Evolutionary conservation across 2,888 invertebrate species (phyloP), one percentile per base, ranked within the genome.

Genomic region (Scaptomyza parva): DNA sequence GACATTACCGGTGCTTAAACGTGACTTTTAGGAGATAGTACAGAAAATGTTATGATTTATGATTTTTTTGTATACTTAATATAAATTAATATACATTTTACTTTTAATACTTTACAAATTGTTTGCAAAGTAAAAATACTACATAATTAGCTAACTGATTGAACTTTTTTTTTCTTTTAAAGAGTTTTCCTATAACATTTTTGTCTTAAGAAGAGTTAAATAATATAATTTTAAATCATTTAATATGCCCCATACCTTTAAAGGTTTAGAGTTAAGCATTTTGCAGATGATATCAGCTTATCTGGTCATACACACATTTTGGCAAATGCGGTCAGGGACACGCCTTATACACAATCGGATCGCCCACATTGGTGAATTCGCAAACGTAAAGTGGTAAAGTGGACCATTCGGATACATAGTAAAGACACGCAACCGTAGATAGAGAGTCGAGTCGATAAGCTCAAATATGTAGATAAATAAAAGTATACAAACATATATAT

Each of bases 311-410:
- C 30, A 59, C 33, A 22, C 9, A 6, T 26, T 37, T 9, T 44
- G 54, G 28, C 58, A 63, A 37, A 75, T 48, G 14, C 59, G 58
- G 75, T 68, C 71, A 71, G 51, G 71, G 71, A 58, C 69, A 54
- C 40, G 43, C 14, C 33, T 14, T 7, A 9, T 28, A 20, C 24
- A 28, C 47, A 48, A 54, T 53, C 18, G 40, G 48, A 41, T 22
- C 59, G 51, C 45, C 71, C 72, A 64, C 64, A n/a, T 57, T 41
- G 22, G 17, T 35, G n/a, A n/a, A 28, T 26, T 26, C 44, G 26
- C 40, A 26, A 43, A 35, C 45, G 43, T 40, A 30, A n/a, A n/a
- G n/a, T n/a, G n/a, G n/a, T 22, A 43, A 44, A 44, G 37, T 37
- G 9, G 17, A 70, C 51, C 48, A 50, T 45, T 47, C 12, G 33